Conservation (phyloP, 2,888 invertebrate species). For the Germaria angustata region DNA sequence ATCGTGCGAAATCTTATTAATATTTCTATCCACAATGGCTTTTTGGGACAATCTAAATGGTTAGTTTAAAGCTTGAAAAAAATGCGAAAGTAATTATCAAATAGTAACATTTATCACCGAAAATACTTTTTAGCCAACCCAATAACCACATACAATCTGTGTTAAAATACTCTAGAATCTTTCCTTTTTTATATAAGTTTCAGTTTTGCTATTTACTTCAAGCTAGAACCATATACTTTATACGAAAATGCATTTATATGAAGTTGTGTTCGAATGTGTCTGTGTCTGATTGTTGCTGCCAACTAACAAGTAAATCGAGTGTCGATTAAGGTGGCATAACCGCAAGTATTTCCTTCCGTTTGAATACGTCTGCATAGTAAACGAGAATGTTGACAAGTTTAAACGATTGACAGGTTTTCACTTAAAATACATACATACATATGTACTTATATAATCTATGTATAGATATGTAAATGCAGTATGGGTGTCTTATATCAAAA, state of each 20-base stretch:
- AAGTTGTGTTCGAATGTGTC: not conserved
- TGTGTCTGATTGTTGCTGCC: constrained; percentile 39
- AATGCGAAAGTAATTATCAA: no score
- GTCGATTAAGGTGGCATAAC: constrained; percentile 68
- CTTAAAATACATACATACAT: constrained; percentile 36
- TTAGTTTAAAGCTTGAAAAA: no score
- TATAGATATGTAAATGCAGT: not conserved
- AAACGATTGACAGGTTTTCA: constrained; percentile 66
- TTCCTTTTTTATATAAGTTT: no score
- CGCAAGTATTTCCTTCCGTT: constrained; percentile 68
- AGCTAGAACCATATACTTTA: no score
- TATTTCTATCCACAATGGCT: no score
- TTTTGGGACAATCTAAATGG: no score
- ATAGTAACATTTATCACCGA: no score
- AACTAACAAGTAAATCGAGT: constrained; percentile 66
- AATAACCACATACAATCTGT: not conserved
- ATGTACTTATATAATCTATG: not conserved
- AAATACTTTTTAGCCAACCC: not conserved
- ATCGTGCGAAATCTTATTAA: no score
- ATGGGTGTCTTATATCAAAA: not conserved
- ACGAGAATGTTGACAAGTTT: constrained; percentile 67
- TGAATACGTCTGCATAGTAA: constrained; percentile 59
- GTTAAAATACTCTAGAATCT: not conserved
- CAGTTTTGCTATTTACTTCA: no score
- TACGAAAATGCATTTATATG: not conserved